phyloP scores from a whole-genome alignment of 2,888 invertebrate genomes.

The Cyclophora punctaria region DNA sequence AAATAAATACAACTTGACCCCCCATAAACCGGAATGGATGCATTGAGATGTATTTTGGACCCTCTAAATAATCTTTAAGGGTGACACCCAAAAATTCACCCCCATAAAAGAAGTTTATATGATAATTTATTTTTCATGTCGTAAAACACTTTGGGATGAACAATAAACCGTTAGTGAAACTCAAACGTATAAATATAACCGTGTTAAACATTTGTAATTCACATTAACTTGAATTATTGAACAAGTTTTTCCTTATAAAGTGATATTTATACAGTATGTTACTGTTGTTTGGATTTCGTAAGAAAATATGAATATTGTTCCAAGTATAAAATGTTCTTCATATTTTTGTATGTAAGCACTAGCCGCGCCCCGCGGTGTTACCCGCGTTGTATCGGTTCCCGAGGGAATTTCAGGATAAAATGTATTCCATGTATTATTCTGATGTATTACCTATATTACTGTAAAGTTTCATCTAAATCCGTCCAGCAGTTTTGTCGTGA shows the following conservation, averaged over 20 bases:
- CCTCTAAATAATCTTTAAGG: slow-evolving; percentile 21
- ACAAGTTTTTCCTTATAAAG: neutral
- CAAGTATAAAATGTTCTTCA: no score
- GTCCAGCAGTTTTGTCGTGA: no score
- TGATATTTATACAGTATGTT: no score
- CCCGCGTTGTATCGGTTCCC: no score
- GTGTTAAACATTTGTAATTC: slow-evolving; percentile 13
- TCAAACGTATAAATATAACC: slow-evolving; percentile 20
- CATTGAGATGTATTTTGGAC: slow-evolving; percentile 1
- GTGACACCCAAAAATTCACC: slow-evolving; percentile 22
- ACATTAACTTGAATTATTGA: slow-evolving; percentile 9
- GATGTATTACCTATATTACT: no score
- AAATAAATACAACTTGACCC: neutral
- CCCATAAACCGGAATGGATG: neutral
- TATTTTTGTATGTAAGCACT: no score
- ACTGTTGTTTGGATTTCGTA: no score
- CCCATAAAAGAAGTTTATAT: slow-evolving; percentile 3
- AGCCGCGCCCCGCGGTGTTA: no score
- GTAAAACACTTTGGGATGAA: slow-evolving; percentile 44
- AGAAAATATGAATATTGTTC: neutral
- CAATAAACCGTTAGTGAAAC: slow-evolving; percentile 25
- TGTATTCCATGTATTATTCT: no score
- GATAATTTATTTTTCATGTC: slow-evolving; percentile 46
- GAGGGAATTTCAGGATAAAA: no score
- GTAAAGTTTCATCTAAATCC: no score